These are phyloP conservation scores for Cherax destructor DNA, from an alignment of 1,140 invertebrate species.

Conservation along the genomic window DNA sequence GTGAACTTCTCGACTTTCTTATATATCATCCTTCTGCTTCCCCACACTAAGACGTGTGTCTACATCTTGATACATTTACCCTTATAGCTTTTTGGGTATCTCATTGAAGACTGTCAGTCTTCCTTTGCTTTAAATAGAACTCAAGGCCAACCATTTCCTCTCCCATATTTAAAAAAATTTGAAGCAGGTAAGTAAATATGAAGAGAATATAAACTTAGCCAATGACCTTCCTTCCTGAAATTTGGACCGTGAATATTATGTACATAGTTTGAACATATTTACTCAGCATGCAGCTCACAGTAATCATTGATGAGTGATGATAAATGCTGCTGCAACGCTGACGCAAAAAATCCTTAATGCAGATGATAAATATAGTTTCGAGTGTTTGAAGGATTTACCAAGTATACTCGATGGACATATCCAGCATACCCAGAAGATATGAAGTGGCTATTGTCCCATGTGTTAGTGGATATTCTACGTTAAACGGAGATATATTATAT, in stretches of 20 bases:
- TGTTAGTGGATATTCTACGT: too few species aligned
- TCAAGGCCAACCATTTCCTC: not conserved
- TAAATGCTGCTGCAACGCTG: too few species aligned
- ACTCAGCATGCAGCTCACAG: too few species aligned
- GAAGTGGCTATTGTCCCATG: too few species aligned
- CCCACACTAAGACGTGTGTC: not conserved
- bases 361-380: too few species aligned
- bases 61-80: not conserved
- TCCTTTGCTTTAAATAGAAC: not conserved
- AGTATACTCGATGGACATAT: too few species aligned
- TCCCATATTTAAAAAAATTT: not conserved
- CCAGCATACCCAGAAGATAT: too few species aligned
- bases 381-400: too few species aligned
- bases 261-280: too few species aligned
- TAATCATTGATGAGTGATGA: too few species aligned
- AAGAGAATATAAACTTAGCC: not conserved
- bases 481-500: too few species aligned
- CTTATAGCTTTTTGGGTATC: not conserved
- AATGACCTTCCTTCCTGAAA: not conserved
- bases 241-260: not conserved
- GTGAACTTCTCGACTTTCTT: not conserved
- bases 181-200: not conserved
- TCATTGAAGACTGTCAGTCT: not conserved
- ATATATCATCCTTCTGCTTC: constrained; percentile 43
- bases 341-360: too few species aligned